Base-by-base conservation (phyloP, 2,113 vertebrate species). In the Peromyscus polionotus region DNA sequence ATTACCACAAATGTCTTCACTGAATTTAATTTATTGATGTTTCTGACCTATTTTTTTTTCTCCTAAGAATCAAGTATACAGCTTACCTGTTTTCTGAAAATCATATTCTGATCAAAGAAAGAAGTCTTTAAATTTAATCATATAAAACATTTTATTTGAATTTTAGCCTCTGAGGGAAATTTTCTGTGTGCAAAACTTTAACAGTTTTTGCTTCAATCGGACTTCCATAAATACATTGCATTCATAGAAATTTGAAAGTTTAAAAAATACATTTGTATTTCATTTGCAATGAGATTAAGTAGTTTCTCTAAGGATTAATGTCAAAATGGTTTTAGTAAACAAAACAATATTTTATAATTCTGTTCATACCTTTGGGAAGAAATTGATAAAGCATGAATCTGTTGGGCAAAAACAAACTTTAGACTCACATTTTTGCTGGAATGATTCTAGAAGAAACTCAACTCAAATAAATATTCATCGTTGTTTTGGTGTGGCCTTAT, bases 1-100 rank as follows among this genome's bases (percentile, higher is more conserved):
- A 95, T 67, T 96, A 54, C 84, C 88, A 88, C 67, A 93, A 93
- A 77, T n/a, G 4, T 95, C 48, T 81, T 95, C 93, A 88, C 95
- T 98, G 97, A 96, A 96, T 73, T 61, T 97, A 97, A 97, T 94
- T 94, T 73, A 95, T 63, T 93, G 76, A 93, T 92, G 48, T 73
- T 76, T 5, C 6, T 1, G 22, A 24, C 61, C 89, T 88, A 94
- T 90, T 85, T 95, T 93, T 93, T 90, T 85, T 95, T 93, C 48
- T 84, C 59, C 95, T 65, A 70, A 91, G 75, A 97, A 95, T 48
- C 80, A 96, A 94, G 3, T 10, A 68, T 65, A 48, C 48, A 81
- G 45, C 97, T 94, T 72, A 90, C 5, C 94, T 97, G 59, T 94
- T 95, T 95, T 93, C 11, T 85, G 88, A 92, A 79, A 80, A 83